phyloP scores from a whole-genome alignment of 2,797 vertebrate genomes.

The Coregonus ussuriensis region DNA sequence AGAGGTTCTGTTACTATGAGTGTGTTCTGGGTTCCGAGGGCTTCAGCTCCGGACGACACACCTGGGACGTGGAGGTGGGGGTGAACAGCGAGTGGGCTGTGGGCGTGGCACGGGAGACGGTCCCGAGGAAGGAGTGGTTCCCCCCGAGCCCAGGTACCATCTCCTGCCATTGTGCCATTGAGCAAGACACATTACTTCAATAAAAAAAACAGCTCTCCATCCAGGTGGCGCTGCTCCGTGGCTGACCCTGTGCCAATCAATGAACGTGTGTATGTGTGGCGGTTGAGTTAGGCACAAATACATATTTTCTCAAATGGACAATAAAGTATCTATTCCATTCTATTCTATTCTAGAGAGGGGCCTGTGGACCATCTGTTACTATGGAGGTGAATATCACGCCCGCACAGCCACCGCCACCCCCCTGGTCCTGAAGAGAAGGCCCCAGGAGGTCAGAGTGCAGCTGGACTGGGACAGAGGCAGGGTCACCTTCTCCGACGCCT shows the following conservation, averaged over 20 bases:
- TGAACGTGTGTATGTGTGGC: background rate
- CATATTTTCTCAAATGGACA: no score
- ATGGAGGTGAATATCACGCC: conserved; percentile 53
- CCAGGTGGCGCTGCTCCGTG: no score
- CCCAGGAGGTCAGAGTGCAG: conserved; percentile 39
- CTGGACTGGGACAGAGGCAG: conserved; percentile 52
- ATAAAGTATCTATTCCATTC: no score
- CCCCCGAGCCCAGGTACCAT: conserved; percentile 28
- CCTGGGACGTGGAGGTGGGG: conserved; percentile 69
- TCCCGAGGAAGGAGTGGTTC: conserved; percentile 59
- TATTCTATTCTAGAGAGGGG: conserved; percentile 26
- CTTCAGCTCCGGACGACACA: conserved; percentile 58
- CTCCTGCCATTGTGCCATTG: background rate
- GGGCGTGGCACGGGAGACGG: conserved; percentile 55
- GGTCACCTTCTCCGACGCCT: conserved; percentile 49
- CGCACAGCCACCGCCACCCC: conserved; percentile 29
- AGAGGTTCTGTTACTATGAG: conserved; percentile 56
- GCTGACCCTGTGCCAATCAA: background rate
- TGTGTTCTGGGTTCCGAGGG: conserved; percentile 57
- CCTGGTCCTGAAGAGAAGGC: conserved; percentile 44
- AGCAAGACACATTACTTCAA: background rate
- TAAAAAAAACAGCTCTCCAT: no score
- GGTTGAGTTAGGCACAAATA: background rate
- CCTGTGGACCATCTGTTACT: conserved; percentile 60
- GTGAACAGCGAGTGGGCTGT: conserved; percentile 62